These are phyloP conservation scores for Drosophila varians DNA, from an alignment of 1,140 invertebrate species.

Conservation along the genomic window DNA sequence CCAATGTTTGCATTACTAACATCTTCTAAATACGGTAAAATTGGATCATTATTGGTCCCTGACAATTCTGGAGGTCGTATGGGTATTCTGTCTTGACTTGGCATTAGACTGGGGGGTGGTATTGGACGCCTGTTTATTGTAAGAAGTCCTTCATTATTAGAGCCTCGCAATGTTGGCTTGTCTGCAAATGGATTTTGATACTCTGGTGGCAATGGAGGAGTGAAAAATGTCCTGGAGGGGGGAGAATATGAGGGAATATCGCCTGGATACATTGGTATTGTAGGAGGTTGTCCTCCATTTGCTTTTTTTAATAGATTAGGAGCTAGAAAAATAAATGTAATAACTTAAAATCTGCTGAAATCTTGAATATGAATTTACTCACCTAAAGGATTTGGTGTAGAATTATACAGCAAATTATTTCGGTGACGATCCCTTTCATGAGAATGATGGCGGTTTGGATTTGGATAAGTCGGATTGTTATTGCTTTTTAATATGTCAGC, in stretches of 20 bases:
- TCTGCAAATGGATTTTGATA: constrained; percentile 92
- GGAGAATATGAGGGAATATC: constrained; percentile 92
- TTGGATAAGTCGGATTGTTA: constrained; percentile 88
- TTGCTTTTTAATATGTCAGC: constrained; percentile 89
- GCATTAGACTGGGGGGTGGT: constrained; percentile 90
- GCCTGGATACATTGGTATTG: constrained; percentile 84
- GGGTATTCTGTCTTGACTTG: constrained; percentile 91
- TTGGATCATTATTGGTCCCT: constrained; percentile 24
- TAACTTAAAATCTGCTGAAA: neutral
- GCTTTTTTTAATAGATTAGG: constrained; percentile 84
- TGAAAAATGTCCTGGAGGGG: constrained; percentile 90
- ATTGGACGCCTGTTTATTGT: constrained; percentile 87
- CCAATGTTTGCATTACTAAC: constrained; percentile 17
- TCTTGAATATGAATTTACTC: constrained; percentile 40
- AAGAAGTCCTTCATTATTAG: constrained; percentile 84
- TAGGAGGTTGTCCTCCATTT: constrained; percentile 75
- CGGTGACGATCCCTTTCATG: constrained; percentile 75
- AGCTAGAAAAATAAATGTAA: constrained; percentile 45
- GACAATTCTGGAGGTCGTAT: constrained; percentile 86
- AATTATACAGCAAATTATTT: constrained; percentile 64
- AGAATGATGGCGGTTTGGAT: constrained; percentile 85
- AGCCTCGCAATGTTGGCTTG: constrained; percentile 91
- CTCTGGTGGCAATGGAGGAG: constrained; percentile 90
- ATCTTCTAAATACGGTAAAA: constrained; percentile 7
- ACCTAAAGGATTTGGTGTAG: constrained; percentile 83